Evolutionary conservation across 2,113 vertebrate genomes (phyloP), one percentile per base, ranked within the genome.

Genomic region (Pica pica): DNA sequence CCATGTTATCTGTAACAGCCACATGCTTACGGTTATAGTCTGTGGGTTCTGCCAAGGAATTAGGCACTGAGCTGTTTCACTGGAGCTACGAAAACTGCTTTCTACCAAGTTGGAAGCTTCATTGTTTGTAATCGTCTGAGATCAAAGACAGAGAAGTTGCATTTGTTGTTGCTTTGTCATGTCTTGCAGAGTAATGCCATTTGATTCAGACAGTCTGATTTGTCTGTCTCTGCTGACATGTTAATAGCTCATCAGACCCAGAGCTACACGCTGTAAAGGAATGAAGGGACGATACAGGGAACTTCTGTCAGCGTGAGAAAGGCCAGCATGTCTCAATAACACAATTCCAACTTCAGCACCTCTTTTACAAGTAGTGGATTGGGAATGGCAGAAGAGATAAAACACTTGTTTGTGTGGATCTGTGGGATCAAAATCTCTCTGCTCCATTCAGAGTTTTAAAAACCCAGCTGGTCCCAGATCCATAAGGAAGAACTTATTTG

Each of bases 1-100:
- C 77, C 73, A 44, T 93, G 83, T 44, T 94, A 79, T 96, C 83
- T 93, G 16, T 65, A 95, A 95, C 31, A 71, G 59, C 74, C 87
- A 65, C 67, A 69, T 1, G 2, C 65, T 83, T 90, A 91, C 37
- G 53, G 71, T 90, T 95, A 63, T 37, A n/a, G 67, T 22, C 67
- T 64, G 42, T 21, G 13, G 80, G 33, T 39, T 81, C 47, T 52
- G 61, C 91, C 64, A 89, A 70, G 24, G 65, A 81, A 64, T 83
- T 47, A 55, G 89, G 37, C 67, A 89, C 46, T 14, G 84, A 90
- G 76, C 42, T 93, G 67, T 79, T 91, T 64, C 65, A 67, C 61
- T 73, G 71, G 44, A 89, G 57, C 68, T 79, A 37, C 50, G 84
- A 89, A 88, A 92, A 82, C 57, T 55, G 64, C 50, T 84, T 83